Base-by-base conservation (phyloP, 2,797 vertebrate genomes). In the Propithecus perrieri region DNA sequence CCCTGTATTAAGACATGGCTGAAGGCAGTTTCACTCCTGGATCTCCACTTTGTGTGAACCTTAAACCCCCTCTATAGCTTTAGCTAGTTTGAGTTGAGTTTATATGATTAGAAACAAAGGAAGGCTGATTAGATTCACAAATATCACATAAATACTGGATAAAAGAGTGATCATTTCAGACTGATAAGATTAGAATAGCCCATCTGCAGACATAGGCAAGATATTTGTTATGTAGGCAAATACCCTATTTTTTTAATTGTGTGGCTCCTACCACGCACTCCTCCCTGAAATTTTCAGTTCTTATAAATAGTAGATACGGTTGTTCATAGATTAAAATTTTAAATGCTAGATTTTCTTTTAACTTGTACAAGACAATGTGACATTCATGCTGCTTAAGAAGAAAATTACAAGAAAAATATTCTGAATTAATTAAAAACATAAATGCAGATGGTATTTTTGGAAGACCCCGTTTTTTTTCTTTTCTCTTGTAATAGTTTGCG, bases 401-500 rank as follows among this genome's bases (percentile, higher is more conserved):
- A 69, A 75, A 91, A 90, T 67, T 90, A 28, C 2, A 93, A 80
- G 18, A 88, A 95, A 57, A 87, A 83, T 50, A 96, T 67, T 94
- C 22, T 80, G 10, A 6, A 83, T 94, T 83, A 83, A 75, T 84
- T 92, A 71, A 91, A 85, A 59, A 84, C 61, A 17, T 59, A 81
- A 85, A 71, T 9, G 24, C 38, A 50, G 33, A 69, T 43, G 33
- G 67, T 75, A 95, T 43, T 95, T 85, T 94, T 89, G 28, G 35
- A 74, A 43, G 41, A 79, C 41, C n/a, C n/a, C 13, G 28, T 46
- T 71, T 65, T 57, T 83, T 83, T 91, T 81, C 26, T 89, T 91
- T 78, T 8, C 26, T 79, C 76, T 85, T 87, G 6, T 53, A 85
- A 86, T 80, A 83, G 8, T 83, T 96, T 79, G 46, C 20, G 92